phyloP scores from a whole-genome alignment of 1,140 invertebrate genomes.

The Euwallacea fornicatus region DNA sequence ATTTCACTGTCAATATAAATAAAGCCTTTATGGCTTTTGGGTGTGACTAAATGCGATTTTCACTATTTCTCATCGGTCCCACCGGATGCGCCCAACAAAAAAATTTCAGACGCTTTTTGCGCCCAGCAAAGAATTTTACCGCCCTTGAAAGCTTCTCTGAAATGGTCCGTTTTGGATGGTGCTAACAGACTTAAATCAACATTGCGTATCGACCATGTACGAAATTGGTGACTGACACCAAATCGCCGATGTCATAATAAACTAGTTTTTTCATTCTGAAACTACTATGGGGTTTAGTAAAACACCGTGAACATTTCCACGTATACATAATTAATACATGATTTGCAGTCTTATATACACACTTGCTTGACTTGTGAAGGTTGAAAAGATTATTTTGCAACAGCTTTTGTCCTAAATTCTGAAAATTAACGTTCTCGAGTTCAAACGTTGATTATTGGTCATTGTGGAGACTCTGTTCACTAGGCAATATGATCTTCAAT shows the following conservation, averaged over 20 bases:
- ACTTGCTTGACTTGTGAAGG: constrained; percentile 18
- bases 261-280: constrained; percentile 12
- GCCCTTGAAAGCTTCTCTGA: too few relatives aligned
- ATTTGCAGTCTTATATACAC: constrained; percentile 13
- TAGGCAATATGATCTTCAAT: too few relatives aligned
- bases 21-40: not conserved
- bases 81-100: too few relatives aligned
- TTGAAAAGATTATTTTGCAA: constrained; percentile 30
- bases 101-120: too few relatives aligned
- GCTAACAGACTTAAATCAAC: too few relatives aligned
- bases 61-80: too few relatives aligned
- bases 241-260: constrained; percentile 12
- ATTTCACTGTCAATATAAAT: not conserved
- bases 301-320: not conserved
- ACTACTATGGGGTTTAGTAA: constrained; percentile 10
- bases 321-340: constrained; percentile 6
- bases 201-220: too few relatives aligned
- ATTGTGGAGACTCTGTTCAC: too few relatives aligned
- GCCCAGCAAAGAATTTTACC: too few relatives aligned
- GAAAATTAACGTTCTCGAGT: constrained; percentile 21
- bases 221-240: constrained; percentile 7
- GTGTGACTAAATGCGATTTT: constrained; percentile 1
- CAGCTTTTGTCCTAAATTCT: constrained; percentile 29
- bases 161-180: too few relatives aligned
- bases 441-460: too few relatives aligned